Evolutionary conservation across 1,140 invertebrate genomes (phyloP), one percentile per base, ranked within the genome.

Genomic region (Drosophila pectinifera): DNA sequence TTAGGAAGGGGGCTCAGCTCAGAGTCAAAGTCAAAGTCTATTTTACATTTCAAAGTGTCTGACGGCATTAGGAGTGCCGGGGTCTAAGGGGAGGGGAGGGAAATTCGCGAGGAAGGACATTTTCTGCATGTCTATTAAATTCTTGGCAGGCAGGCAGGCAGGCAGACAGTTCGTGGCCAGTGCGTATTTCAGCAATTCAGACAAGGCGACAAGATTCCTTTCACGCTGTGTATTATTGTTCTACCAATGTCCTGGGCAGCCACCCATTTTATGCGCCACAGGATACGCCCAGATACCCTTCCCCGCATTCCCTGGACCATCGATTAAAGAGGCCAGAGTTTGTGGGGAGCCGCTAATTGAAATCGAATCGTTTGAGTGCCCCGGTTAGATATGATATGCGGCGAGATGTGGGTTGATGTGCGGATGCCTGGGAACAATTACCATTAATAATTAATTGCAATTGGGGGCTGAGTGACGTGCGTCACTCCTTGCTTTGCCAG

Each of bases 1-100:
- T 63, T 39, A 53, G 55, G 20, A 16, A 24, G 24, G 39, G 55
- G 20, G 5, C 22, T 16, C 46, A 36, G 46, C 63, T 34, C 49
- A 31, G 42, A 49, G 64, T 31, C 64, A 39, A n/a, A 61, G 69
- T 53, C 69, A 73, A 73, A 73, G 69, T 73, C 69, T 73, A 73
- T 73, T 73, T 73, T 73, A 53, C 69, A 73, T 73, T 73, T 73
- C 69, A 73, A 73, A 73, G 69, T 73, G 69, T 73, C 68, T 73
- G 59, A 56, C 51, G 51, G 31, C 70, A 75, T 75, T 74, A 55
- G 72, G 56, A 74, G 36, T 48, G 36, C 4, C 41, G 41, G n/a
- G 65, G 10, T 31, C 28, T 31, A 8, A 31, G 28, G 7, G 3
- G 28, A 7, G 1, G 3, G 28, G 10, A 11, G 1, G 26, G 26